Conservation (phyloP, 2,797 vertebrate species). For the Cossypha caffra region DNA sequence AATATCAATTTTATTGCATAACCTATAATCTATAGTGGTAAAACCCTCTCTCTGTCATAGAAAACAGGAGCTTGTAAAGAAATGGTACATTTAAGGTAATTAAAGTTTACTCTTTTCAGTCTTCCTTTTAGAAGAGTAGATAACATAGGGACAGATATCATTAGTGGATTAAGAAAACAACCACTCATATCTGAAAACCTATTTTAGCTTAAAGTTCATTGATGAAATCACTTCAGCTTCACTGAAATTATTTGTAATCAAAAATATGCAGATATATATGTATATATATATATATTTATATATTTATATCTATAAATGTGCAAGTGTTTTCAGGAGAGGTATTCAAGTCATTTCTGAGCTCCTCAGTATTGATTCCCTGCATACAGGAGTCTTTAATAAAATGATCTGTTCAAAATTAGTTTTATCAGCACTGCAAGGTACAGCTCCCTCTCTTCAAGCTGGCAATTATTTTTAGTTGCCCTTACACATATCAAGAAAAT, state of each 20-base stretch:
- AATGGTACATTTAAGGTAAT: neutral
- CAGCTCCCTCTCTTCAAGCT: neutral
- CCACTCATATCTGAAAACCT: neutral
- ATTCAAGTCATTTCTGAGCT: neutral
- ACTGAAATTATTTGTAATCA: neutral
- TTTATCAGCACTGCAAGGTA: neutral
- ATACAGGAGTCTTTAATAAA: neutral
- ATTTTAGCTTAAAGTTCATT: neutral
- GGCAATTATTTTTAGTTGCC: neutral
- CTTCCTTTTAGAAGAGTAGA: neutral
- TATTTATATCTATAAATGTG: too few species aligned
- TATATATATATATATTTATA: too few species aligned
- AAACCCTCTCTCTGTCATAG: neutral
- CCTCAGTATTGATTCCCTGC: neutral
- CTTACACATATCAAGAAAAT: rapidly evolving
- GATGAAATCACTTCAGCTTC: neutral
- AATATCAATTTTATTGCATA: neutral
- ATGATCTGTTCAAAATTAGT: neutral
- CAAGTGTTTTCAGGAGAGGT: neutral
- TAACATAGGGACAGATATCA: neutral
- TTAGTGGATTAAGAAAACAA: neutral
- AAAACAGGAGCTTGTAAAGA: neutral
- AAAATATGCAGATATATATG: neutral
- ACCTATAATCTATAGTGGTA: neutral
- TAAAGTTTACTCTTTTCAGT: neutral